Evolutionary conservation across 2,888 invertebrate species (phyloP).

Genomic region (Noctua janthe): DNA sequence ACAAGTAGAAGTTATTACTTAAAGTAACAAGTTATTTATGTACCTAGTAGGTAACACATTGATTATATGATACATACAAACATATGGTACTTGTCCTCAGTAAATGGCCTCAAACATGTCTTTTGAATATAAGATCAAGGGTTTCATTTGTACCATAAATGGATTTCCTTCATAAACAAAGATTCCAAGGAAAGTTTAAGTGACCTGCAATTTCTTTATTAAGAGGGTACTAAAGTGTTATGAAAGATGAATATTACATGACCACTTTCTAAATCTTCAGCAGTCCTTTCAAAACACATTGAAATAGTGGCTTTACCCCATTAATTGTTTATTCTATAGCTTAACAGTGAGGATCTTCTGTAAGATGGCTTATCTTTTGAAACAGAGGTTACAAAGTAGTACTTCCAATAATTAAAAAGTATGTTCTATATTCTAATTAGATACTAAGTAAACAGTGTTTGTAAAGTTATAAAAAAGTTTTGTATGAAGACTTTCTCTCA

Average conservation of each 20-base stretch:
- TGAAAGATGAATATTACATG: slow-evolving; percentile 18
- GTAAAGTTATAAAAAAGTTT: not conserved
- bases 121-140: not conserved
- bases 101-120: not conserved
- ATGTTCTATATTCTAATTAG: not conserved
- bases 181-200: not conserved
- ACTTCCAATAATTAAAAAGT: slow-evolving; percentile 7
- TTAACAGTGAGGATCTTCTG: not conserved
- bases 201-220: slow-evolving; percentile 1
- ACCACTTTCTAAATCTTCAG: slow-evolving; percentile 12
- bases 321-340: not conserved
- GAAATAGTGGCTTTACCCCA: not conserved
- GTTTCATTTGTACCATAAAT: slow-evolving; percentile 1
- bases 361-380: slow-evolving; percentile 14
- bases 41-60: not conserved
- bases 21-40: not conserved
- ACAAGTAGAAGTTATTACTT: not conserved
- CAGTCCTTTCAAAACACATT: not conserved
- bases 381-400: slow-evolving; percentile 37
- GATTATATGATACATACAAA: slow-evolving; percentile 7
- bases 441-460: not conserved
- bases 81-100: slow-evolving; percentile 22
- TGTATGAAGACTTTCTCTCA: slow-evolving; percentile 76
- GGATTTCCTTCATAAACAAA: not conserved
- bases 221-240: not conserved